Conservation (phyloP, 2,888 invertebrate genomes). For the Electrophaes corylata region DNA sequence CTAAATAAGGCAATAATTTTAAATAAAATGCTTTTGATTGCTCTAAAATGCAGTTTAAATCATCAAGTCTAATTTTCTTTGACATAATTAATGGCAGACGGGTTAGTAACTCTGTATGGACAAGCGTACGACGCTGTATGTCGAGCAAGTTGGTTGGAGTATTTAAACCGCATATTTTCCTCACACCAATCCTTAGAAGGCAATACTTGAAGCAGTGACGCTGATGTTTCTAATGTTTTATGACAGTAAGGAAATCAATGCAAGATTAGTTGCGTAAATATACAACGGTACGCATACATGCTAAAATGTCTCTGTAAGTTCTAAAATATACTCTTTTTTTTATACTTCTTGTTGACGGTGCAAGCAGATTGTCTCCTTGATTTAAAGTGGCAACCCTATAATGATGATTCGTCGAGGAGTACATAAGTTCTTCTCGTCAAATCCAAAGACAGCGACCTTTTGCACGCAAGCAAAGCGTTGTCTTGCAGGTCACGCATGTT, state of each 20-base stretch:
- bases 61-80: conserved; percentile 19
- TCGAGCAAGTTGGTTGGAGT: conserved; percentile 10
- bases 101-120: conserved; percentile 36
- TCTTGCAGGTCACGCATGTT: too few species aligned
- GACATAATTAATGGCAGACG: conserved; percentile 20
- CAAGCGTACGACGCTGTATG: conserved; percentile 14
- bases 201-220: conserved; percentile 23
- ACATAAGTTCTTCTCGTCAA: too few species aligned
- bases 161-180: conserved; percentile 26
- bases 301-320: too few species aligned
- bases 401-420: too few species aligned
- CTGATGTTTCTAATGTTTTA: conserved; percentile 21
- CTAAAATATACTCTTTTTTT: too few species aligned
- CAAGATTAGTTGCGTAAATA: conserved; percentile 9
- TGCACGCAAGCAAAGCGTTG: too few species aligned
- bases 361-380: too few species aligned
- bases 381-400: too few species aligned
- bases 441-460: too few species aligned
- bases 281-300: too few species aligned
- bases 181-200: conserved; percentile 25
- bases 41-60: conserved; percentile 17
- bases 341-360: too few species aligned
- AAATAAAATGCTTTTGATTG: conserved; percentile 17
- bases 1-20: conserved; percentile 14
- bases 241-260: conserved; percentile 23